These are phyloP conservation scores for Allophyes oxyacanthae DNA, from an alignment of 2,888 invertebrate species.

Conservation along the genomic window DNA sequence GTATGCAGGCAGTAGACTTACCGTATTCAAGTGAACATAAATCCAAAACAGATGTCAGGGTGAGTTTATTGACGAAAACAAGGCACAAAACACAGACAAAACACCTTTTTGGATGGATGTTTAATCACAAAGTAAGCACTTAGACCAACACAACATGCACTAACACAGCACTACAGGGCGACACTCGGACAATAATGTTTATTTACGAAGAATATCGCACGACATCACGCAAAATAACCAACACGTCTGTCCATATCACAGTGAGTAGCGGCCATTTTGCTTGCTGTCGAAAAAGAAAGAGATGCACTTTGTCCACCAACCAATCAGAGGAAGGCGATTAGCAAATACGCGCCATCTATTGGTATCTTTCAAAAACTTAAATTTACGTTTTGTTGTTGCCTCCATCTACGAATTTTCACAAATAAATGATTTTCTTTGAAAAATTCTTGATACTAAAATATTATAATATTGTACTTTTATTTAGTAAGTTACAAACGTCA, in stretches of 20 bases:
- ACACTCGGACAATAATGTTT: constrained; percentile 75
- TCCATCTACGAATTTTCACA: too few relatives aligned
- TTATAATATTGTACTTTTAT: too few relatives aligned
- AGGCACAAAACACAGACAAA: constrained; percentile 82
- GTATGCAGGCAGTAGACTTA: constrained; percentile 65
- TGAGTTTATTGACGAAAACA: constrained; percentile 81
- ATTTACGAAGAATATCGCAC: constrained; percentile 76
- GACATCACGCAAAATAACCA: constrained; percentile 71
- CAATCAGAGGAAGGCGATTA: constrained; percentile 54
- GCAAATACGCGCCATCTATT: constrained; percentile 25
- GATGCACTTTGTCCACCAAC: constrained; percentile 59
- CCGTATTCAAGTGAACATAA: constrained; percentile 85
- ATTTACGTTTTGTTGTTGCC: constrained; percentile 29
- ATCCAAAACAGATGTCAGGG: constrained; percentile 82
- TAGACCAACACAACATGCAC: constrained; percentile 73
- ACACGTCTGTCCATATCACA: constrained; percentile 82
- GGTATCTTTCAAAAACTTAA: constrained; percentile 11
- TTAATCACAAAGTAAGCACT: constrained; percentile 72
- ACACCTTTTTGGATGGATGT: constrained; percentile 72
- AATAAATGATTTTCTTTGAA: too few relatives aligned
- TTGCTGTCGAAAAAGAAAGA: constrained; percentile 72
- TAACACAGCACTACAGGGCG: constrained; percentile 70
- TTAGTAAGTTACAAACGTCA: too few relatives aligned
- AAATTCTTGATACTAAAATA: too few relatives aligned
- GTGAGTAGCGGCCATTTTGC: constrained; percentile 85